A percentile compares a stretch with the other conserved stretches of the same genome.
Conservation (phyloP, 2,888 invertebrate species). For the Rhimphoctona megacephalus region DNA sequence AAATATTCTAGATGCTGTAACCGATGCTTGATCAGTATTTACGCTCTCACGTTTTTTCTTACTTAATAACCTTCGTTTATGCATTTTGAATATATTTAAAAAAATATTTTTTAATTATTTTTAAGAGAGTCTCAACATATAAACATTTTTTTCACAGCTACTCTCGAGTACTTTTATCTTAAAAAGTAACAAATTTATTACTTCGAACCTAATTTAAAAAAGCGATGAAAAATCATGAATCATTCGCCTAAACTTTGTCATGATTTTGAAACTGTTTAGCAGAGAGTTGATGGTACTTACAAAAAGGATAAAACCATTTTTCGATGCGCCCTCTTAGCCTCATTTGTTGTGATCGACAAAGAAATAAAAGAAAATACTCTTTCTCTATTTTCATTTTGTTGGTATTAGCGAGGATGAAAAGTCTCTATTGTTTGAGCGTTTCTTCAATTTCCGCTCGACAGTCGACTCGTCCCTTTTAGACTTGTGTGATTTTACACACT, state of each 20-base stretch:
- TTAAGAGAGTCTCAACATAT: not conserved
- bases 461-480: constrained; percentile 53
- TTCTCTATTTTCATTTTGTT: constrained; percentile 14
- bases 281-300: not conserved
- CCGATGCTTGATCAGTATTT: constrained; percentile 1
- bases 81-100: not conserved
- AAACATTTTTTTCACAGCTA: not conserved
- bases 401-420: constrained; percentile 17
- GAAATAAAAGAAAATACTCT: not conserved
- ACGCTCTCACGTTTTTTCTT: not conserved
- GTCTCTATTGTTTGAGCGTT: constrained; percentile 31
- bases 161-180: not conserved
- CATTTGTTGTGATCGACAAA: not conserved
- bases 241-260: not conserved
- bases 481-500: constrained; percentile 45
- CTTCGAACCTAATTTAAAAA: not conserved
- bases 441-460: constrained; percentile 65
- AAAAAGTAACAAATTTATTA: not conserved
- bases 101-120: not conserved
- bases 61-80: not conserved
- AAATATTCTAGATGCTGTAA: constrained; percentile 11
- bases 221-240: not conserved
- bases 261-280: not conserved
- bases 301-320: not conserved
- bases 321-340: not conserved